Base-by-base conservation (phyloP, 2,888 invertebrate species). In the Abrostola triplasia region DNA sequence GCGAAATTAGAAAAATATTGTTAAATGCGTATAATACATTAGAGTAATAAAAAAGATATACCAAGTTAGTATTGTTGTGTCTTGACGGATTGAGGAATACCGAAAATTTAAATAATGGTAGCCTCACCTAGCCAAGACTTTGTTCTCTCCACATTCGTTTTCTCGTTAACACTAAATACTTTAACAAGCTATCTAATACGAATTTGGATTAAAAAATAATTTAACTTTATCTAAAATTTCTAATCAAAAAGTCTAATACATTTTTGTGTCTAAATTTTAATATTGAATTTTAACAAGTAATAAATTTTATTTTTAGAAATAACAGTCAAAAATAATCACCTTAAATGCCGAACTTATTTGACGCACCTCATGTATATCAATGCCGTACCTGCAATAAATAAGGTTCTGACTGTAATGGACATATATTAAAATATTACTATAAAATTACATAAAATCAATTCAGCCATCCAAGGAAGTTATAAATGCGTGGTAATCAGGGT, bases 401-500 rank as follows among this genome's bases (percentile, higher is more conserved):
- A 24, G 1, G 24, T 24, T 24, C 24, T 24, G 24, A 24, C 4
- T 24, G 24, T 24, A 24, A 24, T 24, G 24, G 24, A 24, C 24
- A 24, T 4, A 24, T 24, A 24, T 24, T 24, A 24, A 24, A 24
- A 24, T 1, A 6, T 9, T 13, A 6, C 24, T 47, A 6, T n/a
- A 8, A 10, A 35, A 6, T 48, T 57, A 36, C 57, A n/a, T 36
- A 38, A 36, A 5, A 49, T 58, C 24, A 24, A 59, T 64, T 94
- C 94, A 94, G 94, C 93, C 94, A 94, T 94, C 94, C 94, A 94
- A 94, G 94, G 94, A 94, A 94, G 94, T 93, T 92, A 87, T 84
- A 91, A 90, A 93, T 93, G 93, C 92, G 87, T 94, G 91, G 93
- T 94, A 94, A 94, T 93, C 94, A 94, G 70, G 91, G 92, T 93